These are phyloP conservation scores for Smittia aterrima DNA, from an alignment of 2,888 invertebrate genomes.

Conservation along the genomic window DNA sequence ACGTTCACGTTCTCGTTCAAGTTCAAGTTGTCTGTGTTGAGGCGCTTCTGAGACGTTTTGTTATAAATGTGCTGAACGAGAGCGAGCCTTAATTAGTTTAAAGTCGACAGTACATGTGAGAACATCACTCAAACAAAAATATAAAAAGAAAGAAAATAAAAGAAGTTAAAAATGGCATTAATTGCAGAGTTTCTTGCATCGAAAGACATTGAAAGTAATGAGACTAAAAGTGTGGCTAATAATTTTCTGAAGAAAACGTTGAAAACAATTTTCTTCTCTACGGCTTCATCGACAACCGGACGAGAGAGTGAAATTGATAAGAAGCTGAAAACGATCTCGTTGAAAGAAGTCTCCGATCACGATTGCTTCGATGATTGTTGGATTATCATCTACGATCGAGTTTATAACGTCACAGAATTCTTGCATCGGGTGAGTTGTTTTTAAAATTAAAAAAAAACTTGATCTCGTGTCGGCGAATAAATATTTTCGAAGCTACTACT, in stretches of 20 bases:
- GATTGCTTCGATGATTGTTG: slow-evolving; percentile 74
- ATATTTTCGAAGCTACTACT: too few species aligned
- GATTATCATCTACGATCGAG: slow-evolving; percentile 82
- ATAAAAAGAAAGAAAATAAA: slow-evolving; percentile 11
- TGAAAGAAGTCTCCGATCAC: slow-evolving; percentile 75
- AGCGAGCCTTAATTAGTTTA: slow-evolving; percentile 15
- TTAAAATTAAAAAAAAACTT: too few species aligned
- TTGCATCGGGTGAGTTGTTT: slow-evolving; percentile 60
- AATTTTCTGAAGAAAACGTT: slow-evolving; percentile 8
- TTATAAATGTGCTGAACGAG: neutral
- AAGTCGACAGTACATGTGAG: neutral
- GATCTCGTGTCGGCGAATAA: too few species aligned
- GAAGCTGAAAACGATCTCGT: slow-evolving; percentile 56
- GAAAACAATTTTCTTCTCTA: neutral
- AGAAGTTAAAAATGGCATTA: neutral
- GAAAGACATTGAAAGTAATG: neutral
- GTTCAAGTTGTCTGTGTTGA: neutral
- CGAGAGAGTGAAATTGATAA: slow-evolving; percentile 39
- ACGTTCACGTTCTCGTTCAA: slow-evolving; percentile 4
- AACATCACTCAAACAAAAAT: neutral
- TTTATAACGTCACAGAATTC: slow-evolving; percentile 79
- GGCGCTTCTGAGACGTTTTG: neutral
- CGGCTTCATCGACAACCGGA: neutral
- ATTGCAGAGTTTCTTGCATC: neutral
- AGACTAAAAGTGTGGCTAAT: neutral